Conservation (phyloP, 2,797 vertebrate species). For the Notolepis coatsorum region DNA sequence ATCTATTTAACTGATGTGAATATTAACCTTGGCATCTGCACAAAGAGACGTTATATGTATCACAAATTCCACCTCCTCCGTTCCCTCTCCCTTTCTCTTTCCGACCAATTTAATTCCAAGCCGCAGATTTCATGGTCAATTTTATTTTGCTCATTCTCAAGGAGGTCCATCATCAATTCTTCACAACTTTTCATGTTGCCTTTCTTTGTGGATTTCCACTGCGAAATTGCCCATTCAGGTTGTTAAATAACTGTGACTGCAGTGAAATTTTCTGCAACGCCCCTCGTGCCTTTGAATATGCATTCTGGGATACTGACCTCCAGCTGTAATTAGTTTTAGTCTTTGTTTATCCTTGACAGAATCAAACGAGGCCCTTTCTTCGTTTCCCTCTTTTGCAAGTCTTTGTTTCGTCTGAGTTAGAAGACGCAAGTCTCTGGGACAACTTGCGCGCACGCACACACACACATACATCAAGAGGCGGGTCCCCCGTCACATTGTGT, state of each 20-base stretch:
- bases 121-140: slow-evolving; percentile 87
- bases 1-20: slow-evolving; percentile 79
- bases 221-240: slow-evolving; percentile 85
- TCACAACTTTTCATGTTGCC: slow-evolving; percentile 84
- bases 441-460: not conserved
- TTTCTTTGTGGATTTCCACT: slow-evolving; percentile 81
- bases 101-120: slow-evolving; percentile 83
- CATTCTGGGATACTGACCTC: slow-evolving; percentile 79
- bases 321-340: slow-evolving; percentile 82
- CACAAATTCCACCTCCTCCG: slow-evolving; percentile 65
- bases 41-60: slow-evolving; percentile 76
- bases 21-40: slow-evolving; percentile 80
- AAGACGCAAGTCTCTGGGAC: slow-evolving; percentile 19
- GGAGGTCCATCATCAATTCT: slow-evolving; percentile 85
- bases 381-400: slow-evolving; percentile 34
- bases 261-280: slow-evolving; percentile 74
- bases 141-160: slow-evolving; percentile 83
- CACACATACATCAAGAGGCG: slow-evolving; percentile 1
- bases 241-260: slow-evolving; percentile 82
- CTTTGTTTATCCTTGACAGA: slow-evolving; percentile 79
- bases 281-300: slow-evolving; percentile 73
- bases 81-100: slow-evolving; percentile 60
- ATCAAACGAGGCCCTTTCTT: slow-evolving; percentile 63
- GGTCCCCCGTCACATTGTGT: not conserved
- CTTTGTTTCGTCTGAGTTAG: slow-evolving; percentile 42